Percentiles rank a stretch among this genome's conserved stretches.
These are phyloP conservation scores for Cetonia aurata DNA, from an alignment of 2,888 invertebrate genomes.

Conservation along the genomic window DNA sequence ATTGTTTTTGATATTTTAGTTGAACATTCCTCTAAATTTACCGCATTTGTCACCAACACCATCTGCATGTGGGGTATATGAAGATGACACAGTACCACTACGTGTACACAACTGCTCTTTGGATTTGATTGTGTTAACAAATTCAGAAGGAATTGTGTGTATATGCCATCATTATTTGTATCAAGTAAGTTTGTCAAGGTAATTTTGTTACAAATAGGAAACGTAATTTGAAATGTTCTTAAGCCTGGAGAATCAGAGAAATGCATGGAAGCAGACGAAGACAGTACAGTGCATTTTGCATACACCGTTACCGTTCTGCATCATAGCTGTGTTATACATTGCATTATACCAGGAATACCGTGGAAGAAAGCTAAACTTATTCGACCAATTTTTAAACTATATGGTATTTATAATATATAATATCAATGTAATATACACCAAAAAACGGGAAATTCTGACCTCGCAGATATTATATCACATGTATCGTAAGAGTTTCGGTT, in stretches of 20 bases:
- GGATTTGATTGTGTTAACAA: conserved; percentile 83
- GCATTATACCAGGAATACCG: conserved; percentile 84
- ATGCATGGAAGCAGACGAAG: conserved; percentile 67
- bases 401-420: conserved; percentile 67
- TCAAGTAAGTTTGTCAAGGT: conserved; percentile 65
- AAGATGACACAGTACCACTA: conserved; percentile 84
- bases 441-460: no score
- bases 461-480: no score
- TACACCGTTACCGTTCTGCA: conserved; percentile 87
- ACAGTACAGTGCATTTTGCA: conserved; percentile 82
- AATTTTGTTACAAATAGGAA: conserved; percentile 1
- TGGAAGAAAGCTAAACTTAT: conserved; percentile 83
- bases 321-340: conserved; percentile 86
- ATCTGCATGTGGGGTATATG: conserved; percentile 76
- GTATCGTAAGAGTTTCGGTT: no score
- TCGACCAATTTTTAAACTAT: conserved; percentile 82
- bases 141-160: conserved; percentile 79
- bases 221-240: conserved; percentile 39
- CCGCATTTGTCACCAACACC: conserved; percentile 75
- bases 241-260: conserved; percentile 72
- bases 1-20: conserved; percentile 66
- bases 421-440: no score
- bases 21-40: conserved; percentile 86
- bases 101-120: conserved; percentile 85
- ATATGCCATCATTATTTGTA: conserved; percentile 88